Conservation (phyloP, 2,888 invertebrate genomes). For the Thymelicus lineola region DNA sequence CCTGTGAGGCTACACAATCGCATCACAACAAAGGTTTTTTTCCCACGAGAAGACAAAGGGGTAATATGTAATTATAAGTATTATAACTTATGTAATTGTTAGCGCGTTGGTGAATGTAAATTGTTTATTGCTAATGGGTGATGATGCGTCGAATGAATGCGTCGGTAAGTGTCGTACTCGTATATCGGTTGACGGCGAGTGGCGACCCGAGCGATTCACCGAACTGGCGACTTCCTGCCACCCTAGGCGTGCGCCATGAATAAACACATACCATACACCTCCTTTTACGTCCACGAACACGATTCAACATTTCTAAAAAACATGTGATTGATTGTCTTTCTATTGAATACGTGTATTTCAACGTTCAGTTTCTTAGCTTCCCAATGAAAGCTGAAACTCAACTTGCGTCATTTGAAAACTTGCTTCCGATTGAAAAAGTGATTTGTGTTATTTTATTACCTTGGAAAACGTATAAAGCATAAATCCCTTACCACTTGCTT, state of each 20-base stretch:
- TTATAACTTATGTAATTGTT: constrained; percentile 31
- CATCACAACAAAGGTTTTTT: constrained; percentile 17
- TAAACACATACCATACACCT: constrained; percentile 64
- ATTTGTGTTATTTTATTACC: no score
- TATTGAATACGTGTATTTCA: not conserved
- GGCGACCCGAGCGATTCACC: constrained; percentile 63
- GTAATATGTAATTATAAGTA: constrained; percentile 13
- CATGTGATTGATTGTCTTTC: constrained; percentile 22
- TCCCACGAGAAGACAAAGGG: constrained; percentile 29
- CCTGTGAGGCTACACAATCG: constrained; percentile 12
- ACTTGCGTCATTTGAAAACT: no score
- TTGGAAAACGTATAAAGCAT: no score
- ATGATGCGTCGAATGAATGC: constrained; percentile 58
- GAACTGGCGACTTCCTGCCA: constrained; percentile 77
- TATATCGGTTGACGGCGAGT: constrained; percentile 56
- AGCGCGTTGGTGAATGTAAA: constrained; percentile 40
- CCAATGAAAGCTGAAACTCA: no score
- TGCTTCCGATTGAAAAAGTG: no score
- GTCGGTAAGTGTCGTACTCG: constrained; percentile 61
- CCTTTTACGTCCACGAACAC: constrained; percentile 40
- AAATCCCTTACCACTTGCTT: no score
- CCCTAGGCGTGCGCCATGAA: constrained; percentile 67
- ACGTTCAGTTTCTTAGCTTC: no score
- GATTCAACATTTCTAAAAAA: constrained; percentile 33
- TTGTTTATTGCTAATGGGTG: constrained; percentile 56